Conservation (phyloP, 2,888 invertebrate genomes). For the Caenorhabditis sp. region DNA sequence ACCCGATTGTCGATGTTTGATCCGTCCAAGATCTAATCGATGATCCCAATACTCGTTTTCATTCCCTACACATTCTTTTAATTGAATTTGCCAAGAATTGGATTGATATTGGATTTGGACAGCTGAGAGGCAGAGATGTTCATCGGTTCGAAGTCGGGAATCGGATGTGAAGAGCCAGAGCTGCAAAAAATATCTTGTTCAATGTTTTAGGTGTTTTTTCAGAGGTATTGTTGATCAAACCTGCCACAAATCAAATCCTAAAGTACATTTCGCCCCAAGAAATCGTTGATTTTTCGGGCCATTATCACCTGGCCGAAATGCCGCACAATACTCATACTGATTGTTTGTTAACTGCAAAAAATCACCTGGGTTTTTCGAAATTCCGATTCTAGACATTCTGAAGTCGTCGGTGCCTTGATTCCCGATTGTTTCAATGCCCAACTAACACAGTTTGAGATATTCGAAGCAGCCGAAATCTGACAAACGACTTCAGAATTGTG, state of each 20-base stretch:
- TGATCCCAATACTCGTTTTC: slow-evolving; percentile 67
- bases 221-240: no score
- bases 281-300: slow-evolving; percentile 63
- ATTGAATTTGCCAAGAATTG: slow-evolving; percentile 61
- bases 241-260: slow-evolving; percentile 72
- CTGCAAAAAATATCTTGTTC: slow-evolving; percentile 62
- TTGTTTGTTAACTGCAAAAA: slow-evolving; percentile 7
- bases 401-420: slow-evolving; percentile 36
- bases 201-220: neutral
- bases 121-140: slow-evolving; percentile 66
- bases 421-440: slow-evolving; percentile 38
- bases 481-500: no score
- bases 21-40: slow-evolving; percentile 14
- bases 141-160: slow-evolving; percentile 66
- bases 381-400: slow-evolving; percentile 14
- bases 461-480: neutral
- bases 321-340: slow-evolving; percentile 48
- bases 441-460: slow-evolving; percentile 14
- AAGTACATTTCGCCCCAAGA: slow-evolving; percentile 59
- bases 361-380: slow-evolving; percentile 31
- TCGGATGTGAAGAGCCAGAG: slow-evolving; percentile 66
- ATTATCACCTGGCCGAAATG: slow-evolving; percentile 61
- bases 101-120: slow-evolving; percentile 45
- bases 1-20: slow-evolving; percentile 59
- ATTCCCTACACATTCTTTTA: slow-evolving; percentile 70